These are phyloP conservation scores for Hippocampus barbouri DNA, from an alignment of 2,113 vertebrate genomes.

Conservation along the genomic window DNA sequence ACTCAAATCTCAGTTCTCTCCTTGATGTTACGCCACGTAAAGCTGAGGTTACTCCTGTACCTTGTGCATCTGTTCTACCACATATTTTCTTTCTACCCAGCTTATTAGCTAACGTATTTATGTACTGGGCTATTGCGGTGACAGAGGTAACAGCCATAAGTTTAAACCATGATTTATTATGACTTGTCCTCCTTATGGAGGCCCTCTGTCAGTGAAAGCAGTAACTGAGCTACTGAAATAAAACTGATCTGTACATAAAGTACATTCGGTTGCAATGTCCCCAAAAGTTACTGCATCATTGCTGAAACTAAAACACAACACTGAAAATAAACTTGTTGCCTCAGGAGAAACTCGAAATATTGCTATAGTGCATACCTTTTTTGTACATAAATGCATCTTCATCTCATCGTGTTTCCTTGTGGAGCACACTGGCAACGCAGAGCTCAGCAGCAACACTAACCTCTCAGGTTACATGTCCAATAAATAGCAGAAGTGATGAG, in stretches of 20 bases:
- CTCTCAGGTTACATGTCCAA: conserved; percentile 54
- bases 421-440: conserved; percentile 16
- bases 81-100: too few species aligned
- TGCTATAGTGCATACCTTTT: background rate
- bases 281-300: conserved; percentile 3
- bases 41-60: too few species aligned
- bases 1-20: too few species aligned
- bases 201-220: too few species aligned
- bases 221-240: conserved; percentile 7
- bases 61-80: too few species aligned
- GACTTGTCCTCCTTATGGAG: too few species aligned
- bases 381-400: conserved; percentile 6
- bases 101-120: too few species aligned
- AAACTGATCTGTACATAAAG: conserved; percentile 39
- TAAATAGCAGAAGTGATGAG: conserved; percentile 63
- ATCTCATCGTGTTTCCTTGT: conserved; percentile 8
- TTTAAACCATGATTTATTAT: too few species aligned
- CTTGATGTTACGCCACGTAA: too few species aligned
- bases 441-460: conserved; percentile 38
- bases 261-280: conserved; percentile 13
- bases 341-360: conserved; percentile 1
- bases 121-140: too few species aligned
- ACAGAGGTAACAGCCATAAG: too few species aligned
- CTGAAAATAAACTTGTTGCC: background rate
- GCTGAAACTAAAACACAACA: background rate